Conservation (phyloP, 2,888 invertebrate genomes). For the Seira ritae region DNA sequence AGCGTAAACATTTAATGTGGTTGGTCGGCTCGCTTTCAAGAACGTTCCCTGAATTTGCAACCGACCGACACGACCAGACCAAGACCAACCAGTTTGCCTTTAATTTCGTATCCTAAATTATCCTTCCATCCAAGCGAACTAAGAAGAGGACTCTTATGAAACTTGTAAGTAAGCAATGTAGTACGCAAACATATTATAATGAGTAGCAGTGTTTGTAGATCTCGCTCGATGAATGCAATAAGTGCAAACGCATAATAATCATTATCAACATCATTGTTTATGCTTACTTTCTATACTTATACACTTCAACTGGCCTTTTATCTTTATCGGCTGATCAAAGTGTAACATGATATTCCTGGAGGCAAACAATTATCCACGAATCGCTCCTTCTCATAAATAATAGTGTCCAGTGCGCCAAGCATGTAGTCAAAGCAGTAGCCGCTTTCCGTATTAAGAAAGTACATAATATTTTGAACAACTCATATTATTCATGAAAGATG, state of each 20-base stretch:
- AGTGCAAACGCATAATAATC: not conserved
- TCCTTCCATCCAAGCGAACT: not conserved
- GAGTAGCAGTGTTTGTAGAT: not conserved
- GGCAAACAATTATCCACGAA: constrained; percentile 62
- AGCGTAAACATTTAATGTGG: constrained; percentile 28
- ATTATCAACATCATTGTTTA: not conserved
- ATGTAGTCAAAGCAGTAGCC: constrained; percentile 11
- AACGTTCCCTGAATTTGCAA: no score
- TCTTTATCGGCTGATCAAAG: constrained; percentile 63
- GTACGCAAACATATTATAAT: not conserved
- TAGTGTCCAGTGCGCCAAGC: constrained; percentile 15
- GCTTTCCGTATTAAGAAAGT: not conserved
- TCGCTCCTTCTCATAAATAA: constrained; percentile 45
- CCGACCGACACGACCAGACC: no score
- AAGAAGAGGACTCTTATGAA: not conserved
- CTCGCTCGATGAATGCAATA: not conserved
- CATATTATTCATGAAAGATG: constrained; percentile 18
- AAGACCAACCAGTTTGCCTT: constrained; percentile 11
- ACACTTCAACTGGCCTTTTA: constrained; percentile 20
- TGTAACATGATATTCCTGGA: constrained; percentile 65
- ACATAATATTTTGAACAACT: not conserved
- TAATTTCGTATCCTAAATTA: not conserved
- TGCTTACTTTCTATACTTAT: not conserved
- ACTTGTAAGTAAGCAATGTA: not conserved
- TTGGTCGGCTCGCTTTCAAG: not conserved